Evolutionary conservation across 2,797 vertebrate species (phyloP).

Genomic region (Clarias pachynema): DNA sequence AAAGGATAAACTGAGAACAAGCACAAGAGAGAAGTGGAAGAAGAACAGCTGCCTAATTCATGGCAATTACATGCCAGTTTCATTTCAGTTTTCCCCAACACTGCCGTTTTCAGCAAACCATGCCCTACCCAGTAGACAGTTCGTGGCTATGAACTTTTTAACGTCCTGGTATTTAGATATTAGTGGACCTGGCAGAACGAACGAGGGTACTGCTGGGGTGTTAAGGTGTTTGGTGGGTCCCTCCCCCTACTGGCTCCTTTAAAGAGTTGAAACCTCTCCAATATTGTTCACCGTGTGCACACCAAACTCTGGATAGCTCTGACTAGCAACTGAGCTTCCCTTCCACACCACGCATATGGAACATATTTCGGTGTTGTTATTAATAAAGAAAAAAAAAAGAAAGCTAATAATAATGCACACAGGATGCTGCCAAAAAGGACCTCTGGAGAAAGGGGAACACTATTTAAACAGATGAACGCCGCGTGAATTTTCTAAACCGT

Average conservation of each 20-base stretch:
- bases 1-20: not conserved
- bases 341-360: constrained; percentile 78
- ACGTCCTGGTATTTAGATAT: constrained; percentile 25
- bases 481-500: constrained; percentile 58
- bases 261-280: constrained; percentile 32
- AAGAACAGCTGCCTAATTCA: constrained; percentile 72
- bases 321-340: constrained; percentile 58
- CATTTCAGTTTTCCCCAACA: constrained; percentile 75
- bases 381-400: constrained; percentile 70
- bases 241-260: constrained; percentile 12
- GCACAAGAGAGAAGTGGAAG: constrained; percentile 33
- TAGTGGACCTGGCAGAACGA: constrained; percentile 22
- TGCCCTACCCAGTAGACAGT: constrained; percentile 63
- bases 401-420: constrained; percentile 76
- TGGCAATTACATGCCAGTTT: constrained; percentile 78
- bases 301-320: constrained; percentile 59
- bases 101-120: constrained; percentile 74
- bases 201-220: constrained; percentile 33
- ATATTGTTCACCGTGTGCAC: constrained; percentile 14
- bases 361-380: constrained; percentile 81
- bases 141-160: constrained; percentile 48
- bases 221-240: constrained; percentile 27
- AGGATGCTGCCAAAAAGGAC: constrained; percentile 70
- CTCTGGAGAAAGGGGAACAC: constrained; percentile 69
- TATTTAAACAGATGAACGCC: constrained; percentile 69